These are phyloP conservation scores for Hystrix cristata DNA, from an alignment of 2,113 vertebrate genomes.

Conservation along the genomic window DNA sequence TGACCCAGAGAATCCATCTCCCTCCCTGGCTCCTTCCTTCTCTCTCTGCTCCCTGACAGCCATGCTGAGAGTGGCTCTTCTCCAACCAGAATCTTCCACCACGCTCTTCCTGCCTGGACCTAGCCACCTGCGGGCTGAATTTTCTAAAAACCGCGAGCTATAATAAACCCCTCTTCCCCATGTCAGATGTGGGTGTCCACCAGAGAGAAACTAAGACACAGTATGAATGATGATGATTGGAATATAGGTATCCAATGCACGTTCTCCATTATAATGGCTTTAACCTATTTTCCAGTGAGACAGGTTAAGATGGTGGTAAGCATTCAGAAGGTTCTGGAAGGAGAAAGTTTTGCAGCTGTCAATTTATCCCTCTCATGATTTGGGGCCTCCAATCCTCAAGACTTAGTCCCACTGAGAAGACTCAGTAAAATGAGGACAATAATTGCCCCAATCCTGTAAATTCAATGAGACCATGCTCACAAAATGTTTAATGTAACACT, in stretches of 20 bases:
- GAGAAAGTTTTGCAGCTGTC: background rate
- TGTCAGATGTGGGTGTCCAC: too few species aligned
- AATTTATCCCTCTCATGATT: background rate
- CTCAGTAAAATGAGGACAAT: background rate
- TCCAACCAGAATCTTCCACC: too few species aligned
- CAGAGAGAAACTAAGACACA: too few species aligned
- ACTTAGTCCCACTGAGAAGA: background rate
- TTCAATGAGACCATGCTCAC: background rate
- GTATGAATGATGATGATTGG: background rate
- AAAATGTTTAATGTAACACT: background rate
- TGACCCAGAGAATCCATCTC: too few species aligned
- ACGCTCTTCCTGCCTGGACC: too few species aligned
- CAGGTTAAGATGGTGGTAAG: background rate
- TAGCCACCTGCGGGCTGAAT: too few species aligned
- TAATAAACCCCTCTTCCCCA: too few species aligned
- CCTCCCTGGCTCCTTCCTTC: too few species aligned
- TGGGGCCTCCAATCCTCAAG: background rate
- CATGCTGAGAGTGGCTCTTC: too few species aligned
- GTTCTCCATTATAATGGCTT: background rate
- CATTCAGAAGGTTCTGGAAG: background rate
- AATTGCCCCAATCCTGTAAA: background rate
- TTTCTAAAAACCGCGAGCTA: too few species aligned
- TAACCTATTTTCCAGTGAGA: background rate
- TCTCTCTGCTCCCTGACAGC: too few species aligned
- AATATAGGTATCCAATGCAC: background rate